phyloP scores from a whole-genome alignment of 2,797 vertebrate species.

The Ispidina picta region DNA sequence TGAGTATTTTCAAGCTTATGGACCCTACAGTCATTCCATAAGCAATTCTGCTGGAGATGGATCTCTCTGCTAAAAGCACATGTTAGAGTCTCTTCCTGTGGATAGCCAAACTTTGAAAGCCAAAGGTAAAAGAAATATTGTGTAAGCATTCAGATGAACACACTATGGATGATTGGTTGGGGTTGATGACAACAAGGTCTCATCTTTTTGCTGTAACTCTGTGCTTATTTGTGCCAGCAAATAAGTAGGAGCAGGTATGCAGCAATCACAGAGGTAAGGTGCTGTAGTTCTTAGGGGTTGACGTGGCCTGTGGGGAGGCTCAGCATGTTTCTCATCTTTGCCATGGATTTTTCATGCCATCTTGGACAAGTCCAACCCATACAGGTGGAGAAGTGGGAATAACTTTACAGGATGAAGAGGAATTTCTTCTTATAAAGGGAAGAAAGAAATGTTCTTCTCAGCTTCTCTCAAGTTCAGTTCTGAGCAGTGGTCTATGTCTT shows the following conservation, averaged over 20 bases:
- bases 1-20: neutral
- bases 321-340: neutral
- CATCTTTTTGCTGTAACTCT: neutral
- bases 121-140: neutral
- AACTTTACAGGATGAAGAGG: neutral
- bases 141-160: neutral
- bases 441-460: neutral
- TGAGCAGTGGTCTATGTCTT: neutral
- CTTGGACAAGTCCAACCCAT: neutral
- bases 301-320: accelerated
- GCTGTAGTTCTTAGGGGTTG: neutral
- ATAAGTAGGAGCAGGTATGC: neutral
- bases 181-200: neutral
- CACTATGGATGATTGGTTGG: neutral
- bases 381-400: neutral
- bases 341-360: neutral
- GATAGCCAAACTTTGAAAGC: neutral
- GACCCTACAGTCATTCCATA: neutral
- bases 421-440: neutral
- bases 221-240: neutral
- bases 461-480: neutral
- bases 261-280: neutral
- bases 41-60: neutral
- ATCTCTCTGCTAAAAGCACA: neutral
- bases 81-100: neutral